Percentiles rank a stretch among this genome's conserved stretches.
Conservation (phyloP, 2,113 vertebrate genomes). For the Sorex fumeus region DNA sequence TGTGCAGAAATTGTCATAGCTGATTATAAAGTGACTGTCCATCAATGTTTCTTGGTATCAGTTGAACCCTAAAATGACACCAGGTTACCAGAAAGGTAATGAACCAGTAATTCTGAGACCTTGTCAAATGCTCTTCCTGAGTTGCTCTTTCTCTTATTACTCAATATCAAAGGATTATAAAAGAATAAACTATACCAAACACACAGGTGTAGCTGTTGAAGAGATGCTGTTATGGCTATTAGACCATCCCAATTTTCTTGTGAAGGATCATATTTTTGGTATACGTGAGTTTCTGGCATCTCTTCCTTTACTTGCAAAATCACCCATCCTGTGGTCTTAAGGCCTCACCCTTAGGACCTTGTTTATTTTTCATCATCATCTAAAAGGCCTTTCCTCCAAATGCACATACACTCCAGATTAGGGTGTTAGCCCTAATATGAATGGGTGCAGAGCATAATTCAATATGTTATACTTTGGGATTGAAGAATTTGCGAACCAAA, state of each 20-base stretch:
- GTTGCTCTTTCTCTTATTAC: constrained; percentile 2
- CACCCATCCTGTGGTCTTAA: neutral
- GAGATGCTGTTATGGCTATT: neutral
- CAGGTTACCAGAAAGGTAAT: neutral
- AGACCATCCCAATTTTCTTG: neutral
- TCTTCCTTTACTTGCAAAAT: neutral
- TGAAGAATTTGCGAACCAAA: constrained; percentile 41
- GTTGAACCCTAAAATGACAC: neutral
- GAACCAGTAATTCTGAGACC: neutral
- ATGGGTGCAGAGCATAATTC: neutral
- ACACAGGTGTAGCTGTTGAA: neutral
- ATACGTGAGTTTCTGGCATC: neutral
- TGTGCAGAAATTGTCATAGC: constrained; percentile 1
- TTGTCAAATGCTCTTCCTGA: neutral
- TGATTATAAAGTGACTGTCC: neutral
- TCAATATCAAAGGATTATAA: neutral
- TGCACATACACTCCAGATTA: neutral
- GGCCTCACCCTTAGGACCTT: neutral
- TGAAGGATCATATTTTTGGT: neutral
- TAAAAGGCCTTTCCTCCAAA: neutral
- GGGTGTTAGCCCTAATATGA: neutral
- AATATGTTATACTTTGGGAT: neutral
- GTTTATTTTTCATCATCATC: neutral
- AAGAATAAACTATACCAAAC: neutral
- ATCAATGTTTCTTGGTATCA: neutral